phyloP scores from a whole-genome alignment of 2,113 vertebrate genomes.

The Onychostruthus taczanowskii region DNA sequence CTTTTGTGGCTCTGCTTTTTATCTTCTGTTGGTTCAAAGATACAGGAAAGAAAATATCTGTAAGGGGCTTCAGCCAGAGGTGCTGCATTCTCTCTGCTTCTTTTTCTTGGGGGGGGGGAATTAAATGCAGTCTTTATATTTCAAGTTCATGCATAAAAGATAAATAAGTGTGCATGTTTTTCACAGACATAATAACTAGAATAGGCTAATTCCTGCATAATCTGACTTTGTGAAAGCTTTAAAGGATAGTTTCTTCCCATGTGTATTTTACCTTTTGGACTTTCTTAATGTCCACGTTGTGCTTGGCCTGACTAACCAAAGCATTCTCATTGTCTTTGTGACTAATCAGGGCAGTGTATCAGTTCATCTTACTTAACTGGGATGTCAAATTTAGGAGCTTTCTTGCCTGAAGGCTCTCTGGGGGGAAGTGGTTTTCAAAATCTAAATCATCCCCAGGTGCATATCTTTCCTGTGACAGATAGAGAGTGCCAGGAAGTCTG shows the following conservation, averaged over 20 bases:
- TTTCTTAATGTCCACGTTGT: background rate
- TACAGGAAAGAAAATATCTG: background rate
- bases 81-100: background rate
- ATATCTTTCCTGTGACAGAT: background rate
- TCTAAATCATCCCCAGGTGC: conserved; percentile 22
- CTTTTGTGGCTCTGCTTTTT: background rate
- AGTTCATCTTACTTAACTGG: background rate
- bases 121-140: background rate
- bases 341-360: background rate
- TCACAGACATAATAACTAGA: background rate
- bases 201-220: background rate
- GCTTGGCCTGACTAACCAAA: background rate
- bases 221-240: background rate
- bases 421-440: conserved; percentile 14
- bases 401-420: background rate
- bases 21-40: background rate
- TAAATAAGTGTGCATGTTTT: background rate
- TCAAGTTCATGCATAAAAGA: background rate
- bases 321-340: background rate
- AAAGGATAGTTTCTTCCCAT: background rate
- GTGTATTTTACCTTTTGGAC: background rate
- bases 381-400: background rate
- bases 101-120: background rate
- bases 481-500: conserved; percentile 34
- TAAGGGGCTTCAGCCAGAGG: background rate